phyloP scores from a whole-genome alignment of 2,797 vertebrate species.

The Apogon talboti region DNA sequence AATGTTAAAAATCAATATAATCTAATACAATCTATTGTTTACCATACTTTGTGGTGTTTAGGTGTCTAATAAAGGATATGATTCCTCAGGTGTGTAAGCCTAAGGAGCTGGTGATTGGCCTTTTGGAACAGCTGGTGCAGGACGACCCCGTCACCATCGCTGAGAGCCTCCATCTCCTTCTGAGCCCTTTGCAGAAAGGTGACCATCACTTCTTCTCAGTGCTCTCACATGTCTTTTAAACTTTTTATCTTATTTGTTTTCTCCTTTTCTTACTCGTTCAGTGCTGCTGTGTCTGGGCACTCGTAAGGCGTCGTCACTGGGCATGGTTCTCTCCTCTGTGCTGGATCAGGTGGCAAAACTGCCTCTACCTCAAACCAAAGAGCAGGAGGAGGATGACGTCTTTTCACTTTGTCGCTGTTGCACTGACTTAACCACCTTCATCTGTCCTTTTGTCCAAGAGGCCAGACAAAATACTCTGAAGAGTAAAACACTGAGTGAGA shows the following conservation, averaged over 20 bases:
- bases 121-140: conserved; percentile 95
- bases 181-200: conserved; percentile 93
- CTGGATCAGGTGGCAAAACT: conserved; percentile 89
- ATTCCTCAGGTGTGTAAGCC: conserved; percentile 89
- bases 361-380: conserved; percentile 89
- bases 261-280: conserved; percentile 50
- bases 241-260: neutral
- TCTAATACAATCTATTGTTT: no score
- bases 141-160: conserved; percentile 85
- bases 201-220: conserved; percentile 18
- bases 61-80: conserved; percentile 13
- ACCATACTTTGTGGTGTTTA: no score
- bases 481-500: conserved; percentile 34
- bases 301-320: conserved; percentile 91
- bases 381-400: conserved; percentile 90
- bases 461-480: conserved; percentile 75
- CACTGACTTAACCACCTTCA: conserved; percentile 85
- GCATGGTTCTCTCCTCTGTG: conserved; percentile 90
- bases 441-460: conserved; percentile 90
- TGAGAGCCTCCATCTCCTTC: conserved; percentile 86
- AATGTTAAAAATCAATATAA: no score
- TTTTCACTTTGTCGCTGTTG: conserved; percentile 90
- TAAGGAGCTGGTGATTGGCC: conserved; percentile 94
- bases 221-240: neutral
- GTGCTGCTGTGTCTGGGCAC: conserved; percentile 89